Base-by-base conservation (phyloP, 1,140 invertebrate species). In the Popillia japonica region DNA sequence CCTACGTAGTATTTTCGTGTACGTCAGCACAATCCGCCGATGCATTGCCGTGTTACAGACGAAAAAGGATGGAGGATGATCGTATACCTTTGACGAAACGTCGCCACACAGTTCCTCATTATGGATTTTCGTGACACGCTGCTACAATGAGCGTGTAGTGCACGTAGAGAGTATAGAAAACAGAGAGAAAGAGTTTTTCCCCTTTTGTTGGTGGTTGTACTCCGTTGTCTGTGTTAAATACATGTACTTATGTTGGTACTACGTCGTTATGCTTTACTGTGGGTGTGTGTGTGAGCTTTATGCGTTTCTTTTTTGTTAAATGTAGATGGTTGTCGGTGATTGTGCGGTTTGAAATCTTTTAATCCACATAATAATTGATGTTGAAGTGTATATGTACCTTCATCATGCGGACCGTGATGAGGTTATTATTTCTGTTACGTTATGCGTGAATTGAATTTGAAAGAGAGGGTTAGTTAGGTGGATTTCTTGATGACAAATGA, bases 281-380 rank as follows among this genome's bases (percentile, higher is more conserved):
- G 41, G 41, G 8, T 3, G 2, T 48, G 48, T 55, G 48, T n/a
- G 48, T 17, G 48, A 17, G 11, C 14, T 17, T 55, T 55, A 55
- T 55, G 48, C 17, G 48, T 55, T 55, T 55, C 48, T 55, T 17
- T 55, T n/a, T 6, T 14, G 14, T 17, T 55, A 55, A 55, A 55
- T 55, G 48, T 34, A 34, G 48, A 55, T 55, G 48, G 14, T 55
- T n/a, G 48, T 55, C 48, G 14, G 10, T 17, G 48, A 55, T 55
- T 55, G 48, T 55, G 17, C 48, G 48, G 48, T 55, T n/a, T 17
- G 48, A 55, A 55, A 55, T 55, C 48, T 55, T 55, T 55, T 55
- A n/a, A 55, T 55, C 48, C 17, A n/a, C 6, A 55, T 55, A 55
- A 55, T 55, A 55, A 17, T n/a, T 55, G 48, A 55, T 55, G 48